Base-by-base conservation (phyloP, 2,113 vertebrate species). In the Myrmophylax atrothorax region DNA sequence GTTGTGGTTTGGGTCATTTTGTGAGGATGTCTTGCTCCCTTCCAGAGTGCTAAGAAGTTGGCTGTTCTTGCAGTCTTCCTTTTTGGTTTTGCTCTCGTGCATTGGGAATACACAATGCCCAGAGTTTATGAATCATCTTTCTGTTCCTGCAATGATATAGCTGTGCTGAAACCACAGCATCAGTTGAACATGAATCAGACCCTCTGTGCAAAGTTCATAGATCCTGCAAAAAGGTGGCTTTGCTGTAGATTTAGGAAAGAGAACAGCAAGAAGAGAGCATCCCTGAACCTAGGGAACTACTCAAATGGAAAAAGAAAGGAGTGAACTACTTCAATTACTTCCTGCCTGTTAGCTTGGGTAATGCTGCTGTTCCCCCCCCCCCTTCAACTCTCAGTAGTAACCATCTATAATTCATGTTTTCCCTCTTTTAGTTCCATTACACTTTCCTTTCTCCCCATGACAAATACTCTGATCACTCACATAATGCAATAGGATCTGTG, bases 401-500 rank as follows among this genome's bases (percentile, higher is more conserved):
- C 46, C 52, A 96, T 89, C 69, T 33, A 77, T 94, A 94, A 94
- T 93, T 95, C 81, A 91, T 91, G 35, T 67, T 93, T 87, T 63
- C 35, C 47, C 64, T 69, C 7, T 78, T 68, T 78, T 83, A 75
- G 73, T 93, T 94, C 87, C 89, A 84, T 93, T 96, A 77, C 78
- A 49, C 50, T 84, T 94, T 89, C 77, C 77, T 78, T 87, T 93
- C 60, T 90, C 60, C 69, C 64, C 6, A 6, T 79, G 79, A 89
- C 42, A 89, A 85, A 79, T 73, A 47, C 70, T 87, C 46, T 52
- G 70, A 12, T 77, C 89, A 23, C 64, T 94, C 84, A 18, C 47
- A 29, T 86, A 70, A 77, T 64, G 53, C 78, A 90, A 90, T 10
- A 76, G 53, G 59, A 90, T 59, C 82, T 1, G 2, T 0, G 7